These are phyloP conservation scores for Cyprinodon diabolis DNA, from an alignment of 2,797 vertebrate genomes.

Conservation along the genomic window DNA sequence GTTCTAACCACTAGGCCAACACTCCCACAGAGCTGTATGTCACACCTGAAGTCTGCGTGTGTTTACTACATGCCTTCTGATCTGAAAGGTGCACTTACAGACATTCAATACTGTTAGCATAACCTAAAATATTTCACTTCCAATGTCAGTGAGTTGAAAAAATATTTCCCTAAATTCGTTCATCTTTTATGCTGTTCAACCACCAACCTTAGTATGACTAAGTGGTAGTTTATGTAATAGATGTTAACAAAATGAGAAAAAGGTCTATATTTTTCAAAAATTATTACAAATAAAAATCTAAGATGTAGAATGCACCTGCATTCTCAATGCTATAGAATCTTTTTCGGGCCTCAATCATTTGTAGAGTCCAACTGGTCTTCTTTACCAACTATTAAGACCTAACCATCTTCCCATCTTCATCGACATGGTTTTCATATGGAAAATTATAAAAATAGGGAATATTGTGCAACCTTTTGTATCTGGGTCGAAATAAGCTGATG, in stretches of 20 bases:
- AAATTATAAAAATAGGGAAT: background rate
- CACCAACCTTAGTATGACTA: background rate
- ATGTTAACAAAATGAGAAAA: background rate
- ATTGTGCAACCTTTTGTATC: background rate
- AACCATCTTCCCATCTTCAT: background rate
- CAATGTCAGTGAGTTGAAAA: background rate
- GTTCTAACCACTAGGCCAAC: too few relatives aligned
- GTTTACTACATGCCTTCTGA: background rate
- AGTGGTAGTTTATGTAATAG: background rate
- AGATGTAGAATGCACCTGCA: background rate
- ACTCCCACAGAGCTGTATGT: background rate
- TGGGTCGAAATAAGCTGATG: background rate
- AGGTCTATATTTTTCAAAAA: background rate
- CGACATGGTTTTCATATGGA: background rate
- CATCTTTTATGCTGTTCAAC: background rate
- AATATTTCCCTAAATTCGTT: background rate
- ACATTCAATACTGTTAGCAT: background rate
- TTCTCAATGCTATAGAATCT: too few relatives aligned
- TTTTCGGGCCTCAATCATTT: too few relatives aligned
- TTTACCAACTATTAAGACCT: background rate
- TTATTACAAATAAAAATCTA: background rate
- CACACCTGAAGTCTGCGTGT: background rate
- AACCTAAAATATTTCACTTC: background rate
- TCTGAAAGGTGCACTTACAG: background rate
- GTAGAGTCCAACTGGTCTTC: background rate